These are phyloP conservation scores for Pasiphila rectangulata DNA, from an alignment of 2,888 invertebrate genomes.

Conservation along the genomic window DNA sequence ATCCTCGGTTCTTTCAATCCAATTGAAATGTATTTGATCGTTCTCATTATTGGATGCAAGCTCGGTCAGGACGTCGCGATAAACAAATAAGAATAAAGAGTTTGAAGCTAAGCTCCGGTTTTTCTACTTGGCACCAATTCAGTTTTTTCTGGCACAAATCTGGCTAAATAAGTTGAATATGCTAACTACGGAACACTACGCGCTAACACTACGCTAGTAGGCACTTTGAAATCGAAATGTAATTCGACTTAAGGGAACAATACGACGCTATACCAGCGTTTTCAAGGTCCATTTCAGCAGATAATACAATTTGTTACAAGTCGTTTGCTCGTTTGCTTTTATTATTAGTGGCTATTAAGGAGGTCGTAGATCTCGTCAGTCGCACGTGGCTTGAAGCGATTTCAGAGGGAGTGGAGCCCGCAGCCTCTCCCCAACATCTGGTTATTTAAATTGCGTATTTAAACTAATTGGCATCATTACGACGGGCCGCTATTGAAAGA, in stretches of 20 bases:
- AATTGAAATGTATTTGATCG: too few species aligned
- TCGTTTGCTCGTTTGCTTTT: constrained; percentile 66
- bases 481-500: constrained; percentile 49
- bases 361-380: constrained; percentile 42
- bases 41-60: too few species aligned
- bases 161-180: constrained; percentile 7
- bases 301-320: constrained; percentile 71
- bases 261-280: constrained; percentile 48
- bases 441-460: constrained; percentile 61
- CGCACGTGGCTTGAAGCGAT: constrained; percentile 46
- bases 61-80: too few species aligned
- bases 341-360: constrained; percentile 64
- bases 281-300: constrained; percentile 57
- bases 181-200: neutral
- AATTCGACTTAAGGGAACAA: constrained; percentile 32
- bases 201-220: neutral
- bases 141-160: constrained; percentile 20
- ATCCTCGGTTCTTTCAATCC: too few species aligned
- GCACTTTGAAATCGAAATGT: constrained; percentile 49
- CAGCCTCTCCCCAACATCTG: constrained; percentile 51
- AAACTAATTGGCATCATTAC: constrained; percentile 61
- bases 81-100: constrained; percentile 16
- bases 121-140: constrained; percentile 17
- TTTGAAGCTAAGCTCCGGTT: constrained; percentile 18
- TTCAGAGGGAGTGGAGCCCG: constrained; percentile 40